Evolutionary conservation across 2,113 vertebrate genomes (phyloP).

Genomic region (Sphyrna mokarran): DNA sequence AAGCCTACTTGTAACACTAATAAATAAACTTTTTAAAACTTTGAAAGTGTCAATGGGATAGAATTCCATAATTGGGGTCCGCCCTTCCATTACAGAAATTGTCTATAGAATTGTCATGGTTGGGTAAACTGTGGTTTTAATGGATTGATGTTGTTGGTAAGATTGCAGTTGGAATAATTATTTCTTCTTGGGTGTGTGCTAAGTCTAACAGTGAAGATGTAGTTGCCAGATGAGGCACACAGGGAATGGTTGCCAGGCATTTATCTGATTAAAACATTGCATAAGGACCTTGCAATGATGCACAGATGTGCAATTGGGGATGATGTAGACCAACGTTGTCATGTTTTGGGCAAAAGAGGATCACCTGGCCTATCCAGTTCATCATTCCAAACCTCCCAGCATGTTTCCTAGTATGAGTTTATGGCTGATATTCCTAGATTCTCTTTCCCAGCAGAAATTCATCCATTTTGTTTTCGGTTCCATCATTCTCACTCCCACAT

Average conservation of each 20-base stretch:
- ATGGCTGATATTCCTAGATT: neutral
- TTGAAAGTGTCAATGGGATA: neutral
- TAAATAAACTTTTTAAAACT: neutral
- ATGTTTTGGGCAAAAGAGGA: neutral
- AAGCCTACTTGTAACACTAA: too few species aligned
- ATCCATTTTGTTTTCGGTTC: neutral
- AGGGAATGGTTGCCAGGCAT: neutral
- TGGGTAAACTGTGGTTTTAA: neutral
- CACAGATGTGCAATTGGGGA: neutral
- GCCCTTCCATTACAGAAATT: neutral
- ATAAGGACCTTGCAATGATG: neutral
- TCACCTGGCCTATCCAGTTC: neutral
- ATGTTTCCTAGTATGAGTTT: neutral
- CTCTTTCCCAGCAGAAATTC: neutral
- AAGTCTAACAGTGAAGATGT: neutral
- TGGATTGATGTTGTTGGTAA: neutral
- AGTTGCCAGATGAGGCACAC: neutral
- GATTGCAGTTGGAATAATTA: neutral
- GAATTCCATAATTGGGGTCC: neutral
- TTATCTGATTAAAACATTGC: neutral
- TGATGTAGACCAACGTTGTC: neutral
- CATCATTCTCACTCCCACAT: neutral
- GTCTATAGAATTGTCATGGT: neutral
- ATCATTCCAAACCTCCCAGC: neutral
- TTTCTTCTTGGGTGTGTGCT: conserved; percentile 18